Percentiles rank a stretch among this genome's conserved stretches.
Conservation (phyloP, 2,888 invertebrate genomes). For the Gisinianus flammeolus region DNA sequence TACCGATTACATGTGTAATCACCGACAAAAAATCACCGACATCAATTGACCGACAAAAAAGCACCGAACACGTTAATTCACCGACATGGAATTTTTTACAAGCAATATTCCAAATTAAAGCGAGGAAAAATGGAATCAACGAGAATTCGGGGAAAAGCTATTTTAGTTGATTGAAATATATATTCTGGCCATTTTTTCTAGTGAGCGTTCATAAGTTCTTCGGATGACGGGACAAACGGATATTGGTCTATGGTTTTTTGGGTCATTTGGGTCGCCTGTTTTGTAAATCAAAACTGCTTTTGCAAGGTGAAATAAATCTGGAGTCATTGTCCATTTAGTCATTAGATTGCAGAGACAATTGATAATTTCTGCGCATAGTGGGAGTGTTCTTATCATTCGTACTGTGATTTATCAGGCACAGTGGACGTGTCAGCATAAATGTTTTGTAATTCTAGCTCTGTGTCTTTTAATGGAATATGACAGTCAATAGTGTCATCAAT, state of each 20-base stretch:
- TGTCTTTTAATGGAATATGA: too few relatives aligned
- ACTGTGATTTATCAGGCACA: not conserved
- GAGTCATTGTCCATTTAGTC: conserved; percentile 4
- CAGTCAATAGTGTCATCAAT: too few relatives aligned
- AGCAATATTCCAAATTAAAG: too few relatives aligned
- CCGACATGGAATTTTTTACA: too few relatives aligned
- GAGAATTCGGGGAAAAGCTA: too few relatives aligned
- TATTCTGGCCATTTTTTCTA: not conserved
- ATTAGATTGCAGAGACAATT: not conserved
- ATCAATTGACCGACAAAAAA: too few relatives aligned
- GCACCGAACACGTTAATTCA: too few relatives aligned
- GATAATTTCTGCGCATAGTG: not conserved
- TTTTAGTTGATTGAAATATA: not conserved
- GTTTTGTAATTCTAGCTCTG: too few relatives aligned
- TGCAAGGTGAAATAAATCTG: not conserved
- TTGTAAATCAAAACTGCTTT: conserved; percentile 8
- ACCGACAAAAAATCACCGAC: too few relatives aligned
- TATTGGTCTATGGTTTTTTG: not conserved
- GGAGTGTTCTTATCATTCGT: not conserved
- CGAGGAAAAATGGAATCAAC: too few relatives aligned
- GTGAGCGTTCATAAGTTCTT: not conserved
- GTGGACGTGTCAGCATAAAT: not conserved
- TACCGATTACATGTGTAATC: too few relatives aligned
- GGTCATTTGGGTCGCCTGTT: conserved; percentile 2
- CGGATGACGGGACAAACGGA: conserved; percentile 13